Evolutionary conservation across 1,140 invertebrate species (phyloP).

Genomic region (Dinoponera quadriceps): DNA sequence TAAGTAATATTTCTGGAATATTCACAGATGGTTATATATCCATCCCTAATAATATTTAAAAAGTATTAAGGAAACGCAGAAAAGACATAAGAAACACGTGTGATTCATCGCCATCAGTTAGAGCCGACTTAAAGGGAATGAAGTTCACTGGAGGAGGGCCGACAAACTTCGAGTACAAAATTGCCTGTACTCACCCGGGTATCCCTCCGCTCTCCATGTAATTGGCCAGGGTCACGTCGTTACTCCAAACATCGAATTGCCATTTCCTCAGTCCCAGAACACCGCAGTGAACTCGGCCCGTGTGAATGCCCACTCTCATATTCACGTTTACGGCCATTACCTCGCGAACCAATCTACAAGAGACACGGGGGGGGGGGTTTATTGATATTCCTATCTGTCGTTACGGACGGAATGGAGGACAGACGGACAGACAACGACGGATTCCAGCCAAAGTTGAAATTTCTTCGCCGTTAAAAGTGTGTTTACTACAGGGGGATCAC

Average conservation of each 20-base stretch:
- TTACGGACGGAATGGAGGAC: background rate
- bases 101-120: conserved; percentile 30
- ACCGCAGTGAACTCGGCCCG: conserved; percentile 96
- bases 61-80: background rate
- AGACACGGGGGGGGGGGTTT: conserved; percentile 36
- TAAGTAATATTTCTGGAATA: too few species aligned
- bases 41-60: too few species aligned
- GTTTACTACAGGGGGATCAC: too few species aligned
- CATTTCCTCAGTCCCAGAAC: conserved; percentile 96
- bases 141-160: background rate
- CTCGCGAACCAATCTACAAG: conserved; percentile 92
- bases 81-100: background rate
- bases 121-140: background rate
- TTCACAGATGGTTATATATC: too few species aligned
- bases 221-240: conserved; percentile 97
- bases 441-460: too few species aligned
- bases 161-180: conserved; percentile 22
- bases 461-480: conserved; percentile 19
- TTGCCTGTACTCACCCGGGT: conserved; percentile 90
- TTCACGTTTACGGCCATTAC: conserved; percentile 96
- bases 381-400: background rate
- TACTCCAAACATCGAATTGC: conserved; percentile 98
- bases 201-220: conserved; percentile 98
- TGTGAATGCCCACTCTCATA: conserved; percentile 98
- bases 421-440: background rate